Evolutionary conservation across 2,113 vertebrate genomes (phyloP), one percentile per base, ranked within the genome.

Genomic region (Gallinago paraguaiae): DNA sequence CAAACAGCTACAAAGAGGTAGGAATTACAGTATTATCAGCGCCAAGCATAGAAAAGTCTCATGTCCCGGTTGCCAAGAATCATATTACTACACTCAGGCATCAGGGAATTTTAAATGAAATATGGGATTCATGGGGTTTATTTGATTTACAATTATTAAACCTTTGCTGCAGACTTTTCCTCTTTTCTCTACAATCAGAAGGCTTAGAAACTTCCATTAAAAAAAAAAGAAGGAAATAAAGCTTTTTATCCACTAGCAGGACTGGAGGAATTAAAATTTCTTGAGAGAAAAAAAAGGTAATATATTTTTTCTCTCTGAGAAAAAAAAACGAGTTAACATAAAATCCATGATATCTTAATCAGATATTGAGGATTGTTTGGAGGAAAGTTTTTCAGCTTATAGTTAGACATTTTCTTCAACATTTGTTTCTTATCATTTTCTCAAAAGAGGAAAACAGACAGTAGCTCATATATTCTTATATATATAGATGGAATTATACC

Each of bases 101-200:
- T 59, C 43, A 63, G 51, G n/a, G 37, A 67, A 51, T 81, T 93
- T 88, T 48, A 67, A 77, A 93, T 92, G 50, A 88, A 92, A 57
- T 65, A 80, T 11, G 10, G 50, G 4, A 7, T 59, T 94, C 28
- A 15, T 71, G 56, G 25, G 45, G n/a, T 57, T 91, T 89, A 90
- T 94, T 90, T 80, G 12, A 65, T 86, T 83, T 88, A 77, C 46
- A 88, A 46, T 63, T 83, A 92, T 25, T 88, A 64, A 93, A 80
- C 8, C 10, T 92, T 80, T 63, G 7, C 46, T 77, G 31, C 28
- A 83, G 63, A 79, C 51, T 88, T 88, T 41, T 74, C 89, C 71
- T 85, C 70, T 86, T 93, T 85, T 59, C n/a, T 88, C 46, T 61
- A 70, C 17, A 74, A 80, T 43, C 37, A 46, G 17, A 88, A 39